phyloP scores from a whole-genome alignment of 2,888 invertebrate species.

The Linnaemya vulpina region DNA sequence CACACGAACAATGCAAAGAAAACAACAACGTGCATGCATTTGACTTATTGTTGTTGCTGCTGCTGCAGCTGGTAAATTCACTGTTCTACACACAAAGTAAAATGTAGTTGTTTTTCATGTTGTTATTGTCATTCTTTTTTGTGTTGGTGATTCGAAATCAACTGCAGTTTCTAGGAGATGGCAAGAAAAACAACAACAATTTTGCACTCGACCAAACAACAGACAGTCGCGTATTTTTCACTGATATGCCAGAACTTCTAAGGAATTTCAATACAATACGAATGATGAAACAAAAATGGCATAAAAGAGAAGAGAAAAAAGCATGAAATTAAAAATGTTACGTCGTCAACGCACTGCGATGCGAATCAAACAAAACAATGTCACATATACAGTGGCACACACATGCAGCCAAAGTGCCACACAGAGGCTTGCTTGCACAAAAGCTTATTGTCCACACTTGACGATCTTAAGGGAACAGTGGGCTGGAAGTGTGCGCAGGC shows the following conservation, averaged over 20 bases:
- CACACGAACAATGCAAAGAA: slow-evolving; percentile 13
- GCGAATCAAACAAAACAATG: slow-evolving; percentile 63
- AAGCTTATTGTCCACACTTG: slow-evolving; percentile 34
- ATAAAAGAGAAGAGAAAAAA: slow-evolving; percentile 59
- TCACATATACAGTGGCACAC: slow-evolving; percentile 14
- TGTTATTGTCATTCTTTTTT: slow-evolving; percentile 27
- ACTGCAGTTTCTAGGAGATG: slow-evolving; percentile 25
- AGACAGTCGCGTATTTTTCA: slow-evolving; percentile 52
- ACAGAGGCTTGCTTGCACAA: slow-evolving; percentile 12
- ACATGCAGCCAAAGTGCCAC: neutral
- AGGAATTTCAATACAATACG: slow-evolving; percentile 59
- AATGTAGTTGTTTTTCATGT: slow-evolving; percentile 32
- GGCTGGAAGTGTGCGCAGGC: neutral
- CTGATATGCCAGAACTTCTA: slow-evolving; percentile 67
- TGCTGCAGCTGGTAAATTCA: neutral
- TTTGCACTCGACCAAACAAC: slow-evolving; percentile 49
- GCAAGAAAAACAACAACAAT: neutral
- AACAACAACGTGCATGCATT: slow-evolving; percentile 6
- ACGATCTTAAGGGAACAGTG: slow-evolving; percentile 55
- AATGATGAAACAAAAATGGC: slow-evolving; percentile 47
- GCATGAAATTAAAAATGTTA: slow-evolving; percentile 66
- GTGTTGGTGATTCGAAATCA: slow-evolving; percentile 50
- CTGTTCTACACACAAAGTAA: neutral
- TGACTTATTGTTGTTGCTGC: neutral
- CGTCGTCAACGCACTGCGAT: slow-evolving; percentile 67